Evolutionary conservation across 2,113 vertebrate species (phyloP), one percentile per base, ranked within the genome.

Genomic region (Sorex fumeus): DNA sequence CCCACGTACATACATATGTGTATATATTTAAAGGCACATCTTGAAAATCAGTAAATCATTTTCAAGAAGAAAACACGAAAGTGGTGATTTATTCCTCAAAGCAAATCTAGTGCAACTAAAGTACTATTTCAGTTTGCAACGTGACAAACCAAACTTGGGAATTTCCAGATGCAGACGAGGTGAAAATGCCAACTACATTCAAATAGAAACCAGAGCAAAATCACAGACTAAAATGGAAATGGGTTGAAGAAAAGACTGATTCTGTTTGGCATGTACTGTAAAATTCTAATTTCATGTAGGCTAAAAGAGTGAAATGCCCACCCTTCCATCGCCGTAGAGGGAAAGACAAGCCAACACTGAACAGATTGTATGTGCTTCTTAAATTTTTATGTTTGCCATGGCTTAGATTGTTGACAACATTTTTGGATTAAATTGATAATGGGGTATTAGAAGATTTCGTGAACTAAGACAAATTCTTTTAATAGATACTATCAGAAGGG

Each of bases 31-130:
- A 82, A 95, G 80, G 45, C 1, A 10, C 71, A 93, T 93, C 53
- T 96, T 95, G 23, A 50, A 97, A 97, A 95, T 91, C 47, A 93
- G n/a, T 93, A 82, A 90, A 77, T 96, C 66, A 83, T 40, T 40
- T 40, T 92, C 90, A 91, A 43, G 50, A 85, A 43, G 75, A 76
- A 93, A 74, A 74, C 74, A 23, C 90, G 94, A 95, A 97, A 97
- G 60, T 19, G 27, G 64, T 95, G 43, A 36, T 93, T 96, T 84
- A 78, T 47, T 95, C 71, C 69, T 79, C 62, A 83, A 34, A 93
- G 87, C 47, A 96, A 96, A 96, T 32, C 34, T 15, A 85, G 23
- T 89, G 43, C 66, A 88, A 96, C 34, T 90, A 88, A 95, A 96
- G 94, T 94, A 76, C n/a, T 95, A 19, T 71, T 92, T 75, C 70